Evolutionary conservation across 1,140 invertebrate genomes (phyloP), one percentile per base, ranked within the genome.

Genomic region (Drosophila arawakana): DNA sequence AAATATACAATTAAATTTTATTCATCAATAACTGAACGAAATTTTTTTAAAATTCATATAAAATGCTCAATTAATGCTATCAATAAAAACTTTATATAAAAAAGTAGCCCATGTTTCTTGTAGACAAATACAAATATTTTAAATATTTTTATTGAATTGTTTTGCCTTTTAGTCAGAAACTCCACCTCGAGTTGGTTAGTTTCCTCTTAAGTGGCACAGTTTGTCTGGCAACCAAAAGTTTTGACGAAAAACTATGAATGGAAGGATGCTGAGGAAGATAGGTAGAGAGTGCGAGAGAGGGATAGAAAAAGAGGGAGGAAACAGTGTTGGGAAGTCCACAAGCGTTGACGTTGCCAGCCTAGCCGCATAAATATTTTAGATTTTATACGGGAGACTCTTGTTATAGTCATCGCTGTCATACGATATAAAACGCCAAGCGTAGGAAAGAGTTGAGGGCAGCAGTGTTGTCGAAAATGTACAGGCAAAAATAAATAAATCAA

Each of bases 331-430:
- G 10, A 21, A 60, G 47, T 35, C 46, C 47, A 41, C n/a, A 46
- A 57, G 44, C 76, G 79, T 77, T 77, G 76, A 76, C 71, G 76
- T 73, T 62, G 67, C 62, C 80, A 63, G 80, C 59, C 62, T 61
- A 62, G 80, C 69, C 80, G 83, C 83, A 86, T 86, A 83, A 86
- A 86, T 89, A 86, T 86, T 88, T 86, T 86, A 86, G 83, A 88
- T 79, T 73, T 83, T 80, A 15, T 76, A 79, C 54, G 61, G 60
- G 68, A 76, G 63, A 73, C 66, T 76, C 65, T 66, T 71, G 68
- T 59, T 69, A 67, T 52, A 68, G 62, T 67, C 43, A 63, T 50
- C 61, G 58, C 44, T 59, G 44, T 59, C 35, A 34, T 68, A 41
- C 21, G 57, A 46, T 39, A 13, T 13, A 62, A 35, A 15, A 37